phyloP scores from a whole-genome alignment of 1,140 invertebrate genomes.

The Sycophaga agraensis region DNA sequence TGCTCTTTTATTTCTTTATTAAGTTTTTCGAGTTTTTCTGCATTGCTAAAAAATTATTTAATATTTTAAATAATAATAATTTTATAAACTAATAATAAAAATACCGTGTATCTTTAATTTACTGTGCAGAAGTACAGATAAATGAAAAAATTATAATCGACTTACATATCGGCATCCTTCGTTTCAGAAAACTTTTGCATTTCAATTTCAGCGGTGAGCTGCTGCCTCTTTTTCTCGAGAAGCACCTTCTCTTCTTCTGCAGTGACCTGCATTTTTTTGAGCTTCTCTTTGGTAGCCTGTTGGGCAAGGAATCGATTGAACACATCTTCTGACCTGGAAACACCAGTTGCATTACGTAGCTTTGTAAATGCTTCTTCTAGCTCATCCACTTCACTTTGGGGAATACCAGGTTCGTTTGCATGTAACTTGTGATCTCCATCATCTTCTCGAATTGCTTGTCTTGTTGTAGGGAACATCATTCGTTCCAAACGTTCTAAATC shows the following conservation, averaged over 20 bases:
- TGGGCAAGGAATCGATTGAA: conserved; percentile 72
- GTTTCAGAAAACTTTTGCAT: conserved; percentile 76
- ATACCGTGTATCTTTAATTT: too few relatives aligned
- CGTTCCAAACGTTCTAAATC: conserved; percentile 73
- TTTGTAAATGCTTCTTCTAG: conserved; percentile 71
- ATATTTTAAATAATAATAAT: background rate
- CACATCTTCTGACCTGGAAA: conserved; percentile 71
- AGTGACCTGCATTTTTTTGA: conserved; percentile 67
- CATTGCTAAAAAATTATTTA: conserved; percentile 59
- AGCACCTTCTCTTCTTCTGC: conserved; percentile 73
- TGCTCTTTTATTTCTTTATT: conserved; percentile 63
- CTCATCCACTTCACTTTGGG: conserved; percentile 51
- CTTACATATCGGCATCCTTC: conserved; percentile 77
- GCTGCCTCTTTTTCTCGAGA: conserved; percentile 69
- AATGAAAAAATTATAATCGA: too few relatives aligned
- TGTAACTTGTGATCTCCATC: background rate
- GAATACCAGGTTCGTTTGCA: conserved; percentile 38
- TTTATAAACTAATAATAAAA: too few relatives aligned
- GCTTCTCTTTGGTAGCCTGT: conserved; percentile 67
- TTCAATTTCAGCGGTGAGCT: conserved; percentile 70
- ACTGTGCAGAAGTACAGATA: too few relatives aligned
- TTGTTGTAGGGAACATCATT: conserved; percentile 62
- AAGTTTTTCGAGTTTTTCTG: conserved; percentile 65
- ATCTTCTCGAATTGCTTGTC: conserved; percentile 29
- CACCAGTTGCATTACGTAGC: conserved; percentile 74